A percentile compares a stretch with the other conserved stretches of the same genome.
These are phyloP conservation scores for Hirtodrosophila confusa DNA, from an alignment of 2,888 invertebrate species.

Conservation along the genomic window DNA sequence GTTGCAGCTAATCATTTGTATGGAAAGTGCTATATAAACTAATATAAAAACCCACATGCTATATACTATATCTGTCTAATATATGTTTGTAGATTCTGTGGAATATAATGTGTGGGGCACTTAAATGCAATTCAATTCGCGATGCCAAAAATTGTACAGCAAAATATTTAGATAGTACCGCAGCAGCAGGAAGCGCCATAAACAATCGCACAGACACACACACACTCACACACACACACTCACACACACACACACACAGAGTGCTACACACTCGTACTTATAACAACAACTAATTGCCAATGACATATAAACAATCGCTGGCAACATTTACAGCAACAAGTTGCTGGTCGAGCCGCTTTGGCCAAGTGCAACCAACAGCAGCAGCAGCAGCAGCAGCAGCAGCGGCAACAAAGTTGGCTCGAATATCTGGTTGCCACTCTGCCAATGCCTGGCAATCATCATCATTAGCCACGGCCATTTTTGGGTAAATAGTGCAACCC, in stretches of 20 bases:
- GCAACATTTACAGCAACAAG: constrained; percentile 53
- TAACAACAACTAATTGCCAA: constrained; percentile 74
- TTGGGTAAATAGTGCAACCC: constrained; percentile 84
- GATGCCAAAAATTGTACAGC: constrained; percentile 28
- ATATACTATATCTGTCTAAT: neutral
- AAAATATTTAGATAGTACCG: constrained; percentile 54
- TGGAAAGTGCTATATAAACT: constrained; percentile 12
- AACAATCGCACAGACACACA: constrained; percentile 32
- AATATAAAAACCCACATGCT: constrained; percentile 8
- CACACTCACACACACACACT: constrained; percentile 22
- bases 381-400: constrained; percentile 3
- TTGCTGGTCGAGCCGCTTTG: constrained; percentile 47
- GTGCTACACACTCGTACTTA: constrained; percentile 32
- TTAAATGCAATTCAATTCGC: constrained; percentile 1
- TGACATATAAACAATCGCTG: constrained; percentile 72
- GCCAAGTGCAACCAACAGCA: constrained; percentile 50
- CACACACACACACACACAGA: constrained; percentile 18
- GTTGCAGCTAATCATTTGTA: constrained; percentile 2
- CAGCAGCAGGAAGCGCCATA: constrained; percentile 32
- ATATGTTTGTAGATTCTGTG: constrained; percentile 13
- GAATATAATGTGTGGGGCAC: constrained; percentile 2
- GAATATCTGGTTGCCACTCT: constrained; percentile 36
- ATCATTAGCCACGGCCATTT: constrained; percentile 83
- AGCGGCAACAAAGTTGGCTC: constrained; percentile 48
- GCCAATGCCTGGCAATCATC: constrained; percentile 65